Evolutionary conservation across 2,113 vertebrate genomes (phyloP).

Genomic region (Pelmatolapia mariae): DNA sequence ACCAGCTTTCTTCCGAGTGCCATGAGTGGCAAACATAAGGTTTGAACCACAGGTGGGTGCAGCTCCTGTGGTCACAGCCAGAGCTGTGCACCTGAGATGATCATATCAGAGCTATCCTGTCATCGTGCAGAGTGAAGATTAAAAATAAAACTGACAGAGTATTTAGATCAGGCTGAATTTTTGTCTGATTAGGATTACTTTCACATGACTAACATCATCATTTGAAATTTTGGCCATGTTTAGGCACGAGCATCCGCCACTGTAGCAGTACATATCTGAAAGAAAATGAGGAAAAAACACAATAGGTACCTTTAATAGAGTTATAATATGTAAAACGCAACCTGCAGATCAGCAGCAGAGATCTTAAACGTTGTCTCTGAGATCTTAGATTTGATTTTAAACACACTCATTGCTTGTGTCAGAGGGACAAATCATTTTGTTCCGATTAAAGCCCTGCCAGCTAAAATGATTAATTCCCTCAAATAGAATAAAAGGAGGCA

Average conservation of each 20-base stretch:
- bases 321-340: not conserved
- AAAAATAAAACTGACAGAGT: not conserved
- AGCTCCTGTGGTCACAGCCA: not conserved
- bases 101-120: not conserved
- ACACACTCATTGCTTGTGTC: not conserved
- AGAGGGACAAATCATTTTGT: not conserved
- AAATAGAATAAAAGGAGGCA: not conserved
- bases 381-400: not conserved
- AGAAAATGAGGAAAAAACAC: fast-evolving
- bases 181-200: not conserved
- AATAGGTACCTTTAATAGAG: not conserved
- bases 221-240: not conserved
- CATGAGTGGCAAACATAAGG: not conserved
- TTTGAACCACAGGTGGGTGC: not conserved
- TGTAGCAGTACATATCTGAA: not conserved
- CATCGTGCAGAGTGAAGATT: not conserved
- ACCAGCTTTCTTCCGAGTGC: fast-evolving
- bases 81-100: not conserved
- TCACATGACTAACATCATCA: fast-evolving
- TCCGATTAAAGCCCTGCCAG: not conserved
- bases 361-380: not conserved
- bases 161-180: not conserved
- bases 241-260: fast-evolving
- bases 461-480: fast-evolving
- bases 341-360: not conserved